phyloP scores from a whole-genome alignment of 2,888 invertebrate genomes.

The Dynastes grantii region DNA sequence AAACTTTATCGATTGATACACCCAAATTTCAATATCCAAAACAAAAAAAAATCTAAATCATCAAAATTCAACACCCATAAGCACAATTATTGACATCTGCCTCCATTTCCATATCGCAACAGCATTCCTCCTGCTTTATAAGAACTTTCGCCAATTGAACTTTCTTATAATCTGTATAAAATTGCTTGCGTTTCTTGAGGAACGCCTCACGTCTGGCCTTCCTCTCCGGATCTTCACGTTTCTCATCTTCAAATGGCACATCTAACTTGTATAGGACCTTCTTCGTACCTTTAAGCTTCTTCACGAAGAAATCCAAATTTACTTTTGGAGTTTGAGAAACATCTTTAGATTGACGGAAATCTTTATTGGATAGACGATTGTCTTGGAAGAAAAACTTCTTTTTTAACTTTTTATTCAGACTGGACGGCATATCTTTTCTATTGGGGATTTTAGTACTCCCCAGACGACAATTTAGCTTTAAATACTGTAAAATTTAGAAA shows the following conservation, averaged over 20 bases:
- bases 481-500: too few relatives aligned
- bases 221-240: conserved; percentile 3
- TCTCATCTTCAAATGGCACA: neutral
- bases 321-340: neutral
- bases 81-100: too few relatives aligned
- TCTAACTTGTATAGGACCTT: neutral
- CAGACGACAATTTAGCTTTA: too few relatives aligned
- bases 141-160: neutral
- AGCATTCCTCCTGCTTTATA: neutral
- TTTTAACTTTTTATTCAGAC: neutral
- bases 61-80: too few relatives aligned
- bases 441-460: too few relatives aligned
- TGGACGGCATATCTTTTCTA: neutral
- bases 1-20: too few relatives aligned
- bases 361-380: neutral
- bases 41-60: too few relatives aligned
- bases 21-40: too few relatives aligned
- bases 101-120: too few relatives aligned
- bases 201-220: neutral
- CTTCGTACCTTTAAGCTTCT: neutral
- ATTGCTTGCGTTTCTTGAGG: conserved; percentile 2
- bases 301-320: neutral
- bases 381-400: neutral
- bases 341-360: neutral
- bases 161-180: conserved; percentile 4